phyloP scores from a whole-genome alignment of 2,888 invertebrate genomes.

The Brassicogethes aeneus region DNA sequence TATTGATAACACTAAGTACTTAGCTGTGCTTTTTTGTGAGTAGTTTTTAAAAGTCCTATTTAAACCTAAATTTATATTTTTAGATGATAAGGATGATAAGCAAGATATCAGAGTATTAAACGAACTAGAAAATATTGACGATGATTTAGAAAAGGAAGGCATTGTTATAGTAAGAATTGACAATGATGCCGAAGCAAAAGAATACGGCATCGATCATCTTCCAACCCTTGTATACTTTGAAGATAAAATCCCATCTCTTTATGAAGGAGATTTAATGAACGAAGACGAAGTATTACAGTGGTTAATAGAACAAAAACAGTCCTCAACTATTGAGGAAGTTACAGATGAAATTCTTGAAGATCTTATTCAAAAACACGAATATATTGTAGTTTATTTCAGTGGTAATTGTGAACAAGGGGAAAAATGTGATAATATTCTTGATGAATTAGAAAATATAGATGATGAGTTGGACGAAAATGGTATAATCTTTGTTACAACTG shows the following conservation, averaged over 20 bases:
- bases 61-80: no score
- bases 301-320: conserved; percentile 79
- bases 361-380: conserved; percentile 83
- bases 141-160: conserved; percentile 81
- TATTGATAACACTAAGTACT: conserved; percentile 67
- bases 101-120: conserved; percentile 81
- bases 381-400: conserved; percentile 90
- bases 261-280: conserved; percentile 85
- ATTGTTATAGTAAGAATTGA: conserved; percentile 86
- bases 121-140: conserved; percentile 87
- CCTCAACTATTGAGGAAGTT: conserved; percentile 89
- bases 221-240: conserved; percentile 84
- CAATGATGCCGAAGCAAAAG: conserved; percentile 82
- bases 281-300: conserved; percentile 88
- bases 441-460: conserved; percentile 84
- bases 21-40: conserved; percentile 90
- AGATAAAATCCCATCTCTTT: conserved; percentile 82
- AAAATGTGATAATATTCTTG: conserved; percentile 74
- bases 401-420: conserved; percentile 83
- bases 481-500: conserved; percentile 88
- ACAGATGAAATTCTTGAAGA: conserved; percentile 83
- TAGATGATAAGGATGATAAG: conserved; percentile 84
- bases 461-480: conserved; percentile 89
- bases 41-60: no score
- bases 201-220: conserved; percentile 82